Evolutionary conservation across 2,888 invertebrate species (phyloP), one percentile per base, ranked within the genome.

Genomic region (Lycophotia porphyrea): DNA sequence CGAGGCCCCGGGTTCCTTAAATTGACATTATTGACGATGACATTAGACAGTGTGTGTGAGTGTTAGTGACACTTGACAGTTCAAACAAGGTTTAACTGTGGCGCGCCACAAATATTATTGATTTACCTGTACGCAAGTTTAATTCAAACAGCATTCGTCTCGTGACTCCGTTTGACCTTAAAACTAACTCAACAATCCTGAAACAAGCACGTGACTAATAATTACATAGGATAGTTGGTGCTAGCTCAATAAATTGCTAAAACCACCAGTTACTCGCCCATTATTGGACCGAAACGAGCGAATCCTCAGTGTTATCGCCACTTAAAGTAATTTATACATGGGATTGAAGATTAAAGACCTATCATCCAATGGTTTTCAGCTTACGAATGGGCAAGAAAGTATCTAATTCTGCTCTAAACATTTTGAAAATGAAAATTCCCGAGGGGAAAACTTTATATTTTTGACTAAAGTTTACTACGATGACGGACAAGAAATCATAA

Each of bases 241-340:
- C 9, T 15, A 21, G 55, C n/a, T 63, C 71, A 49, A 79, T 83
- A 72, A 80, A 80, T 79, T 72, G 58, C 44, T 68, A 36, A 34
- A 78, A 74, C 69, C 81, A 79, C 18, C 13, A 55, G 63, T 58
- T 69, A 80, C 52, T 71, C 27, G 7, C n/a, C 42, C 76, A 84
- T 84, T 81, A 81, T 69, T 27, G 42, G 49, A 66, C 65, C 36
- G 64, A 58, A 76, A 81, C 82, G 68, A 75, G 18, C 39, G 18
- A 76, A 71, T 81, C 21, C 47, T 65, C 44, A 63, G 34, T 58
- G 76, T 82, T 81, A 76, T 66, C 34, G 71, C 68, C 71, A 44
- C 27, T 84, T 81, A 75, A 55, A 0, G 60, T 80, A 80, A 81
- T 81, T 74, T 81, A 82, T 81, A 60, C 21, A 71, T 49, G 63